phyloP scores from a whole-genome alignment of 2,797 vertebrate species.

The Catamblyrhynchus diadema region DNA sequence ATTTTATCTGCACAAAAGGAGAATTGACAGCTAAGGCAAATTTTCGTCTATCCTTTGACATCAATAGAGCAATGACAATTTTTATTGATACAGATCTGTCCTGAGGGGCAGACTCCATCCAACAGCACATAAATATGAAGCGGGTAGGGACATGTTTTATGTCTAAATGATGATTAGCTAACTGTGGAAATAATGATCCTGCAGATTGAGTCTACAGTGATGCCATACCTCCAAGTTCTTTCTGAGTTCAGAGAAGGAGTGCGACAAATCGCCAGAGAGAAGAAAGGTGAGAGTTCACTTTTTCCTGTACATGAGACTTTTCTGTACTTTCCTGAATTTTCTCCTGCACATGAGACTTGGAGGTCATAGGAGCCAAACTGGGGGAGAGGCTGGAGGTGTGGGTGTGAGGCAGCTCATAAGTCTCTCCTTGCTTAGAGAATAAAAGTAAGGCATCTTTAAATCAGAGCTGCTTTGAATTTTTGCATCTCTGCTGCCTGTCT shows the following conservation, averaged over 20 bases:
- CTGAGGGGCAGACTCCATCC: not conserved
- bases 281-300: slow-evolving; percentile 81
- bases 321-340: not conserved
- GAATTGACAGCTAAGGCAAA: not conserved
- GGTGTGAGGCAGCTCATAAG: not conserved
- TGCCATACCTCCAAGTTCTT: slow-evolving; percentile 90
- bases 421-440: not conserved
- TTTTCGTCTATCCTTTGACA: not conserved
- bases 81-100: not conserved
- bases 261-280: slow-evolving; percentile 87
- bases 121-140: not conserved
- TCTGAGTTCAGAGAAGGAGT: slow-evolving; percentile 92
- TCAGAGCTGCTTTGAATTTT: not conserved
- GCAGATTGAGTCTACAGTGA: slow-evolving; percentile 89
- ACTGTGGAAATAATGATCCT: slow-evolving; percentile 6
- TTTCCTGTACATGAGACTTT: not conserved
- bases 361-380: not conserved
- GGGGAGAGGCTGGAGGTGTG: not conserved
- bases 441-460: not conserved
- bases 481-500: not conserved
- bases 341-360: not conserved
- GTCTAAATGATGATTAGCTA: not conserved
- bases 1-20: not conserved
- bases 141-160: not conserved
- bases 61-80: not conserved